Base-by-base conservation (phyloP, 2,797 vertebrate genomes). In the Hydrocynus forskahlii region DNA sequence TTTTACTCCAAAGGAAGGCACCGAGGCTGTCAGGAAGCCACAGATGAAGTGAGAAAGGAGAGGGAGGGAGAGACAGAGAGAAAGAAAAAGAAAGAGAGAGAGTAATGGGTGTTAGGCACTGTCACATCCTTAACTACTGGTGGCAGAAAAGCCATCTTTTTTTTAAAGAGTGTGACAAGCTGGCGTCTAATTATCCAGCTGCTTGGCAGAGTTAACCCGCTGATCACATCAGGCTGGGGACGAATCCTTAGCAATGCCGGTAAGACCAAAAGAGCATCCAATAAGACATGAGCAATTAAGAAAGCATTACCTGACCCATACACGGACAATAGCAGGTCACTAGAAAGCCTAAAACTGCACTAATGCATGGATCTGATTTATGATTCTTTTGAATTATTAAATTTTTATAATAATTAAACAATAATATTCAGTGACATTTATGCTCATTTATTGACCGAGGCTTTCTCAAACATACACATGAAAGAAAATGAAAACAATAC, bases 201-300 rank as follows among this genome's bases (percentile, higher is more conserved):
- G 40, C 25, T 73, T 25, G 16, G 21, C 57, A 52, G 29, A 79
- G 68, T 35, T 70, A 62, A 63, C 69, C 68, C 19, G 13, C 25
- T 14, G 52, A 21, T 48, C 45, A 0, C 48, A 17, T 71, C 35
- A 21, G 71, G 16, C 29, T 40, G 69, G 23, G 69, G 69, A 68
- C 14, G 16, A 29, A 71, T 71, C 68, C 2, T 16, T 2, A 52
- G 76, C 50, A 17, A 35, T 38, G 57, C 43, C 50, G 13, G 38
- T 48, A 57, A 43, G 25, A 57, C 38, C 52, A 21, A 40, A 40
- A 68, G 4, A 57, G 50, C 8, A 55, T 55, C 55, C 69, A 54
- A 16, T 55, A 55, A 50, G 50, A 73, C 17, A 21, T 3, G 38
- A 40, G 25, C 52, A 70, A 70, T 70, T 50, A 52, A 21, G 19